A percentile compares a stretch with the other conserved stretches of the same genome.
Conservation (phyloP, 2,888 invertebrate genomes). For the Machimus rusticus region DNA sequence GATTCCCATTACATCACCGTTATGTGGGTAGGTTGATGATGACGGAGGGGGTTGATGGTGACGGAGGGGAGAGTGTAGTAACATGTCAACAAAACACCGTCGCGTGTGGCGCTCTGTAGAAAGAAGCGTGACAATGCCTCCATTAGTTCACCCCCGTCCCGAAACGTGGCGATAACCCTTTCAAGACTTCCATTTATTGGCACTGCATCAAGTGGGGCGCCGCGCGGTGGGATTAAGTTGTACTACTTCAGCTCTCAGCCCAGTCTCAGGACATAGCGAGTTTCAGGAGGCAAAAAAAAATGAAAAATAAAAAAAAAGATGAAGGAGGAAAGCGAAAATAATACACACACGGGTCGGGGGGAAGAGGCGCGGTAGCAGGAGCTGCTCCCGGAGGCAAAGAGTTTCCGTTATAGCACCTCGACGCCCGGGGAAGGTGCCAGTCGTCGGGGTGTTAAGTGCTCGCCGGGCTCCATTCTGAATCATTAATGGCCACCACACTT, state of each 20-base stretch:
- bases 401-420: slow-evolving; percentile 21
- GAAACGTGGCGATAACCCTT: slow-evolving; percentile 33
- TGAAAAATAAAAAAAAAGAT: background rate
- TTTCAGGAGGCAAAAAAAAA: background rate
- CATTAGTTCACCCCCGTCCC: slow-evolving; percentile 7
- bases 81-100: slow-evolving; percentile 36
- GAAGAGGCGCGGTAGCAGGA: background rate
- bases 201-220: slow-evolving; percentile 24
- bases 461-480: slow-evolving; percentile 33
- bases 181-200: slow-evolving; percentile 37
- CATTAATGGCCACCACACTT: slow-evolving; percentile 40
- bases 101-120: background rate
- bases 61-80: background rate
- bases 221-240: slow-evolving; percentile 17
- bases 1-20: background rate
- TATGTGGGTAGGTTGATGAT: background rate
- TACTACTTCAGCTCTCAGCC: background rate
- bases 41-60: background rate
- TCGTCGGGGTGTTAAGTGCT: slow-evolving; percentile 23
- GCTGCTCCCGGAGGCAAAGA: slow-evolving; percentile 6
- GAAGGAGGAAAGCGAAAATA: background rate
- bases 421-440: background rate
- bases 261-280: background rate
- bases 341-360: background rate
- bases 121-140: slow-evolving; percentile 31